Evolutionary conservation across 2,113 vertebrate species (phyloP), one percentile per base, ranked within the genome.

Genomic region (Panthera leo): DNA sequence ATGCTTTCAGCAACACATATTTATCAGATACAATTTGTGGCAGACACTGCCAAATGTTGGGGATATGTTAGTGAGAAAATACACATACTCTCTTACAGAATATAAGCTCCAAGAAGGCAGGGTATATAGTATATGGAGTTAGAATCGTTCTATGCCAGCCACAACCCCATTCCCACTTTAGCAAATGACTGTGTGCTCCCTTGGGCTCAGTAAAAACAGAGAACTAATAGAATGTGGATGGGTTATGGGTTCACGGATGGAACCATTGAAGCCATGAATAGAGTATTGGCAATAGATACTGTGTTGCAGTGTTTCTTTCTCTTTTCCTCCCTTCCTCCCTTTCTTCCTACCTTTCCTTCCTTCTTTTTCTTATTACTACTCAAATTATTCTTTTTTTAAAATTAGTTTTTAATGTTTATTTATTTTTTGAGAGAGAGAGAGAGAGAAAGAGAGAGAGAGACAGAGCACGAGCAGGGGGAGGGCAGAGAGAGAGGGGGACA

Each of bases 51-150:
- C 36, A 94, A 85, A 53, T 86, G 13, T 29, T 95, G 71, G 16
- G 25, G 36, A 7, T 34, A 39, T 12, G 3, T 65, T 65, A 45
- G 9, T 91, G 42, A 89, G 73, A 80, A 94, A 83, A 89, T 29
- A 86, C 42, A 79, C 29, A 25, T 19, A 27, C 2, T 68, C 9
- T 96, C 15, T 94, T 58, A 39, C 5, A 70, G 51, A 86, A 70
- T 78, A 48, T 31, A 84, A 97, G 16, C 89, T 96, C 73, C 55
- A 68, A 27, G 83, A 95, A 93, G 86, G 42, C n/a, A 89, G 70
- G 55, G 25, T 67, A 55, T 82, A 5, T 83, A 51, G 63, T 29
- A 68, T 13, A 15, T 27, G 29, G 67, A 78, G 36, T 36, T 15
- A 23, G 55, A 16, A 88, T n/a, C 83, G 58, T 53, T 96, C 85